phyloP scores from a whole-genome alignment of 2,113 vertebrate species.

The Podiceps cristatus region DNA sequence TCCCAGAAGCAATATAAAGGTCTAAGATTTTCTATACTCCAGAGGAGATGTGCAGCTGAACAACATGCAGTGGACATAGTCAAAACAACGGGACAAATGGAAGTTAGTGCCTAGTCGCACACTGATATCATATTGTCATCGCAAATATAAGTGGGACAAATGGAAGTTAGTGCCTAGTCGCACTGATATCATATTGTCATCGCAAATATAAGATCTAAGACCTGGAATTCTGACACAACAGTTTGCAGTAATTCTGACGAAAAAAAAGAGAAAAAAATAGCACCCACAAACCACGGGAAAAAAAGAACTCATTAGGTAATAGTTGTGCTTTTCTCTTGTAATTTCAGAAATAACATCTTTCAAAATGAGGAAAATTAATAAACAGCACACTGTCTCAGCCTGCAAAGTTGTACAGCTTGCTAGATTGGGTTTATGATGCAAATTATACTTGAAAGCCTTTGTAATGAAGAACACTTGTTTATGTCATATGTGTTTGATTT shows the following conservation, averaged over 20 bases:
- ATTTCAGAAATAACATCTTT: background rate
- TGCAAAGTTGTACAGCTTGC: background rate
- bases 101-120: background rate
- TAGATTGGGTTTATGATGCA: background rate
- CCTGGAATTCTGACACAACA: background rate
- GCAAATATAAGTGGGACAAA: background rate
- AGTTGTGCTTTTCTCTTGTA: background rate
- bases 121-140: background rate
- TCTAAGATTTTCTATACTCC: background rate
- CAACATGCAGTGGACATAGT: background rate
- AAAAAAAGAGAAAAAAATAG: too few relatives aligned
- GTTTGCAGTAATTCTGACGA: background rate
- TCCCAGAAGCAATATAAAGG: background rate
- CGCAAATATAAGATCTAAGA: background rate
- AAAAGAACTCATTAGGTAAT: background rate
- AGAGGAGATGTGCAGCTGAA: background rate
- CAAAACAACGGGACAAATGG: background rate
- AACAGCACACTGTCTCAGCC: background rate
- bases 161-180: background rate
- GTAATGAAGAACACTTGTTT: slow-evolving; percentile 47
- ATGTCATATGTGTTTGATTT: slow-evolving; percentile 73
- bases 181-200: background rate
- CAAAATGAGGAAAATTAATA: background rate
- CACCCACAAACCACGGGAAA: background rate
- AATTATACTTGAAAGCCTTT: slow-evolving; percentile 43